These are phyloP conservation scores for Heteromurus nitidus DNA, from an alignment of 2,888 invertebrate genomes.

Conservation along the genomic window DNA sequence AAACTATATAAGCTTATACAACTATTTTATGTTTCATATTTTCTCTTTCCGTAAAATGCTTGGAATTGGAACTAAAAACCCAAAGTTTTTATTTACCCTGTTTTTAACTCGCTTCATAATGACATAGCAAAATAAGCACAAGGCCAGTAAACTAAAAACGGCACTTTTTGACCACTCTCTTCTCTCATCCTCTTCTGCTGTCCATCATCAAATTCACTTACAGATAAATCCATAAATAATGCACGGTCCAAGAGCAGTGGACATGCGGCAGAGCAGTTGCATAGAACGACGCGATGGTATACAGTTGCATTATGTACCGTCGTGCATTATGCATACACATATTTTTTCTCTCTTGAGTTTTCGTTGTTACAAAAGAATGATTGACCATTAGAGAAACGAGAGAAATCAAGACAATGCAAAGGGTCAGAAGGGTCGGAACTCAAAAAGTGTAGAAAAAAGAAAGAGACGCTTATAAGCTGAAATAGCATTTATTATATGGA, in stretches of 20 bases:
- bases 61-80: too few species aligned
- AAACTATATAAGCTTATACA: too few species aligned
- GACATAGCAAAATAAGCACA: background rate
- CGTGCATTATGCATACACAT: constrained; percentile 34
- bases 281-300: background rate
- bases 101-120: too few species aligned
- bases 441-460: constrained; percentile 1
- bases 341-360: background rate
- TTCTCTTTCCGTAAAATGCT: too few species aligned
- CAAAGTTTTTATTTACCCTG: too few species aligned
- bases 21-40: too few species aligned
- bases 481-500: constrained; percentile 6
- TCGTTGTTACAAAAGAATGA: background rate
- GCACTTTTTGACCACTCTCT: too few species aligned
- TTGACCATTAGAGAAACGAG: constrained; percentile 41
- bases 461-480: constrained; percentile 8
- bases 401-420: constrained; percentile 41
- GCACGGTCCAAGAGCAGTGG: constrained; percentile 17
- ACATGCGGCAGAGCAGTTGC: background rate
- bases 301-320: background rate
- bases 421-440: constrained; percentile 39
- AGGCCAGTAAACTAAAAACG: background rate
- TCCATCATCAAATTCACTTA: too few species aligned
- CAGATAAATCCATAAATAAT: constrained; percentile 38
- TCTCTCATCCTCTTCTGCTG: too few species aligned